phyloP scores from a whole-genome alignment of 1,140 invertebrate species.

The Dendroctonus valens region DNA sequence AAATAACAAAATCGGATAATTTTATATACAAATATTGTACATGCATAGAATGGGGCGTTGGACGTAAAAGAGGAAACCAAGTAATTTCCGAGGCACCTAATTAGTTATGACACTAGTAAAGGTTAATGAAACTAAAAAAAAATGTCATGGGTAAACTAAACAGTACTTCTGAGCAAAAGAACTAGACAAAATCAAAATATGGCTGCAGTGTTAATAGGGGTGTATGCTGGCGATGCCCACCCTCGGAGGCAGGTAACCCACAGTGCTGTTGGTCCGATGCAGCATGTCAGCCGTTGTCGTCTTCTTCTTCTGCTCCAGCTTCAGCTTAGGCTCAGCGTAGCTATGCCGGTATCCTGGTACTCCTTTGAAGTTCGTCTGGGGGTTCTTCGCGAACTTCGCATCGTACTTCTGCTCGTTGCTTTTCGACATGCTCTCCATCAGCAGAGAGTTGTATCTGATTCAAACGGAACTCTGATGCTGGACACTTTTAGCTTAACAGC shows the following conservation, averaged over 20 bases:
- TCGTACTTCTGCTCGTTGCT: constrained; percentile 39
- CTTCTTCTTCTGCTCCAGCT: constrained; percentile 42
- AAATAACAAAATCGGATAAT: too few species aligned
- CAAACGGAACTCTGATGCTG: background rate
- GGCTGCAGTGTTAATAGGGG: constrained; percentile 42
- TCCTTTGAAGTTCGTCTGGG: constrained; percentile 39
- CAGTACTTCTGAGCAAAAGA: background rate
- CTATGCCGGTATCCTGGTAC: constrained; percentile 54
- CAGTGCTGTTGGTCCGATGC: constrained; percentile 47
- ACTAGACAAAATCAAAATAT: too few species aligned
- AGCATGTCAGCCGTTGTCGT: constrained; percentile 44
- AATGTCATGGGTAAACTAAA: too few species aligned
- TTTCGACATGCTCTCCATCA: constrained; percentile 39
- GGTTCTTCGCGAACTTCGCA: constrained; percentile 43
- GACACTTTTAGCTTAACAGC: background rate
- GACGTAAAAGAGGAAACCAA: too few species aligned
- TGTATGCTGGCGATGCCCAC: constrained; percentile 51
- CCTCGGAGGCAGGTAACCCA: constrained; percentile 45
- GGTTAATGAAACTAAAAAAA: too few species aligned
- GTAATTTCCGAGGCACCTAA: too few species aligned
- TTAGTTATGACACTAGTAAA: too few species aligned
- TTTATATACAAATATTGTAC: too few species aligned
- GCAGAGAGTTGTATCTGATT: constrained; percentile 13
- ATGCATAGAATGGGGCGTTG: too few species aligned
- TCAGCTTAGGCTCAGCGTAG: constrained; percentile 52